These are phyloP conservation scores for Mellilla xanthometata DNA, from an alignment of 2,888 invertebrate genomes.

Conservation along the genomic window DNA sequence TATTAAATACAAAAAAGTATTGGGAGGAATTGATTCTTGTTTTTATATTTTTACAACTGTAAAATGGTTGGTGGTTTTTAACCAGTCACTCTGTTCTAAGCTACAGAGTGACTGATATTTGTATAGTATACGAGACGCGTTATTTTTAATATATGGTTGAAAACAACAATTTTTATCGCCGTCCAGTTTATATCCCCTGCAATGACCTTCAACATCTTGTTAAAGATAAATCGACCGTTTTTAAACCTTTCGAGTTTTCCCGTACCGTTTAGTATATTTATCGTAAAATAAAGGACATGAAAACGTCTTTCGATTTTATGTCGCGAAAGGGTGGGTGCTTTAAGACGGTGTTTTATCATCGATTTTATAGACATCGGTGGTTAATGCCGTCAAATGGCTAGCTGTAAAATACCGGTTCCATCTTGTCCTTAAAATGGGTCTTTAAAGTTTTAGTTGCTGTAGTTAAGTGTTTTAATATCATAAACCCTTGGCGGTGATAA, in stretches of 20 bases:
- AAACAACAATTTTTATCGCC: background rate
- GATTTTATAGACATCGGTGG: conserved; percentile 33
- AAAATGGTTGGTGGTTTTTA: too few relatives aligned
- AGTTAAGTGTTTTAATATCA: too few relatives aligned
- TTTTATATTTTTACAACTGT: too few relatives aligned
- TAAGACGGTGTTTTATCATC: conserved; percentile 28
- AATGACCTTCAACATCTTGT: conserved; percentile 11
- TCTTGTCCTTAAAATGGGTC: too few relatives aligned
- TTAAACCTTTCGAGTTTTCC: conserved; percentile 19
- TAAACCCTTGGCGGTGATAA: too few relatives aligned
- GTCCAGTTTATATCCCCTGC: conserved; percentile 11
- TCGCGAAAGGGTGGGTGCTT: conserved; percentile 11
- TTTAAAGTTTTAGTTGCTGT: too few relatives aligned
- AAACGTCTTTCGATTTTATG: conserved; percentile 21
- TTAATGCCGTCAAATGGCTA: conserved; percentile 9
- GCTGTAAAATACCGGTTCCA: conserved; percentile 20
- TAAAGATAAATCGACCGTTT: conserved; percentile 23
- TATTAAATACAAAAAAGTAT: too few relatives aligned
- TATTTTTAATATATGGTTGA: too few relatives aligned
- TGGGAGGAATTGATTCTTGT: too few relatives aligned
- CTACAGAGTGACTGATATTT: too few relatives aligned
- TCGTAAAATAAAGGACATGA: conserved; percentile 24
- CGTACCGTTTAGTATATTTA: conserved; percentile 20
- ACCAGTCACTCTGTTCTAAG: too few relatives aligned
- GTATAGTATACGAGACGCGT: too few relatives aligned